Evolutionary conservation across 1,140 invertebrate species (phyloP).

Genomic region (Lanistes nyassanus): DNA sequence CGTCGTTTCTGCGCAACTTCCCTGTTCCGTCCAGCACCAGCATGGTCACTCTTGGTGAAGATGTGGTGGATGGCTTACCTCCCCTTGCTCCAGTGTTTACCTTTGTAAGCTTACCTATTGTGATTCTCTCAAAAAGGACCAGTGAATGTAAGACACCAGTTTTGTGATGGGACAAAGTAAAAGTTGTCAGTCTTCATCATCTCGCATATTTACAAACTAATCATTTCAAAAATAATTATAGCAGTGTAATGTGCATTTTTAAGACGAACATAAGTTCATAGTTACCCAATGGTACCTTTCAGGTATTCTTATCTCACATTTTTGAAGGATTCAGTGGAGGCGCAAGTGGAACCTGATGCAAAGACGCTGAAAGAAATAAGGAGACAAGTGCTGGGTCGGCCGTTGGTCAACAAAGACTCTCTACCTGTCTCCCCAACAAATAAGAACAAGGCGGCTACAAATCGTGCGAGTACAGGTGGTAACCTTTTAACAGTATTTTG

Average conservation of each 20-base stretch:
- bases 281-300: too few relatives aligned
- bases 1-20: conserved; percentile 78
- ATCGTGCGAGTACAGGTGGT: too few relatives aligned
- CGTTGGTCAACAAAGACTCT: conserved; percentile 28
- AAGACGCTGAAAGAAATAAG: conserved; percentile 44
- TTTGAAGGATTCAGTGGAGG: conserved; percentile 43
- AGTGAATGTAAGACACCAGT: background rate
- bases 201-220: too few relatives aligned
- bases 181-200: too few relatives aligned
- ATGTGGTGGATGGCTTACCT: conserved; percentile 43
- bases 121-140: background rate
- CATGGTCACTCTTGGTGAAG: conserved; percentile 50
- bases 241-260: too few relatives aligned
- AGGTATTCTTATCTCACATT: background rate
- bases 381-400: conserved; percentile 48
- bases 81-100: conserved; percentile 27
- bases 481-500: too few relatives aligned
- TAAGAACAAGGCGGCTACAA: too few relatives aligned
- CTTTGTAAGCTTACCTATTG: conserved; percentile 28
- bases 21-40: conserved; percentile 69
- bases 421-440: background rate
- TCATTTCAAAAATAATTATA: too few relatives aligned
- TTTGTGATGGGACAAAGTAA: background rate
- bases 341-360: conserved; percentile 55
- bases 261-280: too few relatives aligned